Conservation (phyloP, 2,113 vertebrate species). For the Sapajus apella region DNA sequence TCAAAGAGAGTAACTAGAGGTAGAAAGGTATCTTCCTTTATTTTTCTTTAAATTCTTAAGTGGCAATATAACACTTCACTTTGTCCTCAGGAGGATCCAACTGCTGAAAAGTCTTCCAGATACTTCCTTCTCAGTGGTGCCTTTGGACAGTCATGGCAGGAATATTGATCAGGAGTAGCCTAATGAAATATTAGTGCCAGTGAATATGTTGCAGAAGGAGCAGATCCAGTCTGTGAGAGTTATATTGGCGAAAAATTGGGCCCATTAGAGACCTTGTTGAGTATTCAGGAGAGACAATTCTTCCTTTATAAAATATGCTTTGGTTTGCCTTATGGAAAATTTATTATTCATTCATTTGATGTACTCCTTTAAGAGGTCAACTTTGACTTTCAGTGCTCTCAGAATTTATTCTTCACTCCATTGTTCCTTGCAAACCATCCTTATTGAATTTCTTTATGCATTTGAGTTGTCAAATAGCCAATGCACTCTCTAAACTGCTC, state of each 20-base stretch:
- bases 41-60: neutral
- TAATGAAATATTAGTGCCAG: slow-evolving; percentile 57
- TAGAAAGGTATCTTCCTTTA: neutral
- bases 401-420: slow-evolving; percentile 71
- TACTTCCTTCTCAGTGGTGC: neutral
- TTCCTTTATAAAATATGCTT: slow-evolving; percentile 71
- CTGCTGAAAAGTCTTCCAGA: neutral
- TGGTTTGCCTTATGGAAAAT: slow-evolving; percentile 71
- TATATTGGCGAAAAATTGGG: slow-evolving; percentile 8
- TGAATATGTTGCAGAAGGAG: neutral
- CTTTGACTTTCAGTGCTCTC: slow-evolving; percentile 63
- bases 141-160: neutral
- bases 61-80: neutral
- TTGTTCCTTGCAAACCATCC: slow-evolving; percentile 62
- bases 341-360: slow-evolving; percentile 76
- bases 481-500: slow-evolving; percentile 38
- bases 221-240: slow-evolving; percentile 11
- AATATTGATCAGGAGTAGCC: slow-evolving; percentile 52
- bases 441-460: slow-evolving; percentile 63
- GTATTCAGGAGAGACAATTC: slow-evolving; percentile 64
- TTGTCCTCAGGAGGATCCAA: neutral
- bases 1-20: neutral
- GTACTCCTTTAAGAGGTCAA: slow-evolving; percentile 75
- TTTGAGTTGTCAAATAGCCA: slow-evolving; percentile 61
- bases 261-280: slow-evolving; percentile 60